phyloP scores from a whole-genome alignment of 2,113 vertebrate species.

The Eleginops maclovinus region DNA sequence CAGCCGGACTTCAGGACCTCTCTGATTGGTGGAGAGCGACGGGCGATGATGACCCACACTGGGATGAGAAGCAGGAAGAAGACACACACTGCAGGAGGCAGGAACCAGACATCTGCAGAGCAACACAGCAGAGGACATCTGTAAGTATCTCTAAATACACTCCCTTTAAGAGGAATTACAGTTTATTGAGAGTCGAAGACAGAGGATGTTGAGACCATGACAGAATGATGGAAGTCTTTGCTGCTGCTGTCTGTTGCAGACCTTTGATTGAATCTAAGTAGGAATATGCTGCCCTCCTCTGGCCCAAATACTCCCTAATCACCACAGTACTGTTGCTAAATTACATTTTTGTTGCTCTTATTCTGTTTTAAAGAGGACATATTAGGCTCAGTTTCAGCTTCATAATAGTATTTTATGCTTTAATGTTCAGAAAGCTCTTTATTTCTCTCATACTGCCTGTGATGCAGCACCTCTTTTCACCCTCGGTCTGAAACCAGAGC shows the following conservation, averaged over 20 bases:
- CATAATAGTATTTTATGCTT: too few species aligned
- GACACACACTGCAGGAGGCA: slow-evolving; percentile 83
- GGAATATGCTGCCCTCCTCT: slow-evolving; percentile 54
- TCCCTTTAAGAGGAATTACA: background rate
- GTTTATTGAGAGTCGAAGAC: background rate
- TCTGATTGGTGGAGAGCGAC: slow-evolving; percentile 82
- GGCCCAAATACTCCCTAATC: background rate
- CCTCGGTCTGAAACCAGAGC: too few species aligned
- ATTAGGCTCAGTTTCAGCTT: too few species aligned
- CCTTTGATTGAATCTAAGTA: background rate
- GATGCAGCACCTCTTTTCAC: too few species aligned
- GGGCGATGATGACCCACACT: slow-evolving; percentile 85
- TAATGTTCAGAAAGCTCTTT: too few species aligned
- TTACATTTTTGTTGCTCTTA: background rate
- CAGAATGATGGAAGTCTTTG: background rate
- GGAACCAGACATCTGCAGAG: slow-evolving; percentile 84
- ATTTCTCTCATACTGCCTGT: too few species aligned
- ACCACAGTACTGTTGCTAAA: background rate
- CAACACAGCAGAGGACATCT: background rate
- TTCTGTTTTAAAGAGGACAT: too few species aligned
- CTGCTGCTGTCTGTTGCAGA: background rate
- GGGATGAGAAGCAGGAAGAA: slow-evolving; percentile 87
- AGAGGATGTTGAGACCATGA: background rate
- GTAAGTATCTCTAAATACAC: background rate
- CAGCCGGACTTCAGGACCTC: slow-evolving; percentile 92